A percentile compares a stretch with the other conserved stretches of the same genome.
Conservation (phyloP, 2,113 vertebrate species). For the Triplophysa siluroides region DNA sequence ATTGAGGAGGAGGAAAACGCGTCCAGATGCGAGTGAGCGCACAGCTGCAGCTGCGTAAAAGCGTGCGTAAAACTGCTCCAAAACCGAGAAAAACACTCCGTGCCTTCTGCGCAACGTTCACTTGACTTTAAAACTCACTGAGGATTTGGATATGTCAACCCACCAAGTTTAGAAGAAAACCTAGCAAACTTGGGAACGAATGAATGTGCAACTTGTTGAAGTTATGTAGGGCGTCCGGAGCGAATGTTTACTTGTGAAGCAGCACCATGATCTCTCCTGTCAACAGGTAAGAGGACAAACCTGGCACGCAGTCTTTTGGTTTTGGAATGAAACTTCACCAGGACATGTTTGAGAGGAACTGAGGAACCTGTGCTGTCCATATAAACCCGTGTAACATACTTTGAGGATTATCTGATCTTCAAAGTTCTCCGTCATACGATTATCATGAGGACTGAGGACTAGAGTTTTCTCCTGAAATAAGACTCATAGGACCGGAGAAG, state of each 20-base stretch:
- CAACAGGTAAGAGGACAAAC: conserved; percentile 40
- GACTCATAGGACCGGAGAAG: conserved; percentile 26
- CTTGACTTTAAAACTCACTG: not conserved
- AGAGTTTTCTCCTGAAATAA: conserved; percentile 50
- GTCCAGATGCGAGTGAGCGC: conserved; percentile 53
- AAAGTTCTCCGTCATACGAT: not conserved
- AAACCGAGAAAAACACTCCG: not conserved
- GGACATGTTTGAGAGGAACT: not conserved
- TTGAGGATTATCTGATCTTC: conserved; percentile 34
- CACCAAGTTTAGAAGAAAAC: not conserved
- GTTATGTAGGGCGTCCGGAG: not conserved
- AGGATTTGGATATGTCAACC: not conserved
- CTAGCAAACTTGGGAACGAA: not conserved
- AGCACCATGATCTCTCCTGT: conserved; percentile 37
- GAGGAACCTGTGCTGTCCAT: not conserved
- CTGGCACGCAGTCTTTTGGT: not conserved
- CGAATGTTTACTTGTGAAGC: conserved; percentile 15
- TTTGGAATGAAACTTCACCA: not conserved
- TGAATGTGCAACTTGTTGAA: conserved; percentile 4
- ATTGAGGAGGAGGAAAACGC: conserved; percentile 59
- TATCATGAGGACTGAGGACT: conserved; percentile 37
- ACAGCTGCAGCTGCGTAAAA: conserved; percentile 39
- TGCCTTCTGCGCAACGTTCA: not conserved
- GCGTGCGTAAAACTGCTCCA: conserved; percentile 2
- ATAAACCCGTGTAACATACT: conserved; percentile 31